Percentiles rank a stretch among this genome's conserved stretches.
Conservation (phyloP, 2,888 invertebrate genomes). For the Megamerina dolium region DNA sequence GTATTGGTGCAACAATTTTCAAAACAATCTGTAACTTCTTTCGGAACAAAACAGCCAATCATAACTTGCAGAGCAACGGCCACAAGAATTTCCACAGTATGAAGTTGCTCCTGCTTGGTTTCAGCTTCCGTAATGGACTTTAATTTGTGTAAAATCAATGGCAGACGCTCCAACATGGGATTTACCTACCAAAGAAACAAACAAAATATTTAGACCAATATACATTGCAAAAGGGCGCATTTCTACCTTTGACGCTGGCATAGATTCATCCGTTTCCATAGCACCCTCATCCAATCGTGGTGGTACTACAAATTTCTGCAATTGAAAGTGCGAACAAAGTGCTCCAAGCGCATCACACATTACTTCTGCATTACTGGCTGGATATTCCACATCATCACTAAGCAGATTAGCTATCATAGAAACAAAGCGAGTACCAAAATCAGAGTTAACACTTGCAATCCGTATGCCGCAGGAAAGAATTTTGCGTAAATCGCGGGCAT, state of each 20-base stretch:
- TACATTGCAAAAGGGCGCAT: constrained; percentile 10
- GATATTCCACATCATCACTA: constrained; percentile 42
- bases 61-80: constrained; percentile 79
- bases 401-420: constrained; percentile 55
- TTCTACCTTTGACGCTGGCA: background rate
- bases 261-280: constrained; percentile 35
- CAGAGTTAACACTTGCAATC: constrained; percentile 59
- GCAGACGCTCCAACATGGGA: constrained; percentile 38
- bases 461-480: constrained; percentile 62
- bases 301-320: constrained; percentile 35
- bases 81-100: constrained; percentile 68
- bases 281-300: constrained; percentile 20
- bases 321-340: constrained; percentile 57
- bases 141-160: constrained; percentile 42
- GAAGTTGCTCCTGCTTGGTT: constrained; percentile 46
- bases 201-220: background rate
- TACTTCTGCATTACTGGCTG: constrained; percentile 46
- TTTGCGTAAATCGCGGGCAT: constrained; percentile 40
- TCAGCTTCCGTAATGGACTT: constrained; percentile 36
- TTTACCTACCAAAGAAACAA: constrained; percentile 25
- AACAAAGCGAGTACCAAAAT: constrained; percentile 61
- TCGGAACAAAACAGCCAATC: constrained; percentile 63
- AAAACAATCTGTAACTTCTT: constrained; percentile 54
- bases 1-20: constrained; percentile 54
- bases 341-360: constrained; percentile 72